Base-by-base conservation (phyloP, 2,888 invertebrate species). In the Tenthredo livida region DNA sequence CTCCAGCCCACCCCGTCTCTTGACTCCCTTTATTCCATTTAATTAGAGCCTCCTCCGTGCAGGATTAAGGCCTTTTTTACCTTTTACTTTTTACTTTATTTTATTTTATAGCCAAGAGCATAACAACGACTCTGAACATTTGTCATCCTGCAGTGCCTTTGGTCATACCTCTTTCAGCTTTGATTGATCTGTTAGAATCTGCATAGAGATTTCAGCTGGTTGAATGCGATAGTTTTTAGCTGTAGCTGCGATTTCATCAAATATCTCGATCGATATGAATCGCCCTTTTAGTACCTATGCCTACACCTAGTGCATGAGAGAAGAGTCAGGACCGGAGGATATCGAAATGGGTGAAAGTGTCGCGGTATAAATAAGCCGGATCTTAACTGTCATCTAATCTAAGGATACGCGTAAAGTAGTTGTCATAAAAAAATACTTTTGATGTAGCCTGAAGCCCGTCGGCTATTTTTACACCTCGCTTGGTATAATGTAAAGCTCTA, bases 11-110 rank as follows among this genome's bases (percentile, higher is more conserved):
- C 67, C 67, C 67, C 15, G 15, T 67, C 67, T 67, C 73, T 73
- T 73, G 21, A 25, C 77, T 54, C 40, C 77, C 77, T 77, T 77
- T 77, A 77, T 77, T 77, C 77, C 17, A 50, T 77, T 77, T 77
- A 77, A 77, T 77, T 77, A 77, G 47, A 77, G 40, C 77, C 77
- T 21, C 43, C 54, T 54, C 10, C 72, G 7, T 54, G 54, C 6
- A 77, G 77, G 77, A 77, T 77, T 77, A 54, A 33, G 77, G 47
- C 77, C 21, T 37, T 10, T 40, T 21, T 37, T 72, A n/a, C 40
- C 21, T 73, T 40, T n/a, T 2, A 73, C 40, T 73, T 15, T 2
- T 40, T 25, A 17, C 40, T 40, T n/a, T 43, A 43, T 73, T 40
- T n/a, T 43, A 43, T 43, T 73, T 67, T 67, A 33, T 67, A 12